Percentiles rank a stretch among this genome's conserved stretches.
phyloP scores from a whole-genome alignment of 2,888 invertebrate genomes.

The Macrophya annulata region DNA sequence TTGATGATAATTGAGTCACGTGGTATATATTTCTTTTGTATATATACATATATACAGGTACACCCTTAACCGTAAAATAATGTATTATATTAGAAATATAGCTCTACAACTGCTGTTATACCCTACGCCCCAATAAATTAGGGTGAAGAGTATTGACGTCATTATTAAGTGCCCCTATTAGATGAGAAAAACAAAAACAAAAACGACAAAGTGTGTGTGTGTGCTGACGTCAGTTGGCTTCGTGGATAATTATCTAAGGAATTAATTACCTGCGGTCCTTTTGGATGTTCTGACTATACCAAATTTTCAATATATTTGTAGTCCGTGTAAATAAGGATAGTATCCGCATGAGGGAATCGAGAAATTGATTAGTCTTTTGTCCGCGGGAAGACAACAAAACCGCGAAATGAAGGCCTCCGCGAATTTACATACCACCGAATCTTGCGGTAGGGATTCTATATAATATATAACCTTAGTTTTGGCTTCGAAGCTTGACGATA shows the following conservation, averaged over 20 bases:
- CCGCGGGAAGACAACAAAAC: neutral
- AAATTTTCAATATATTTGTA: neutral
- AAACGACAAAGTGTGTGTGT: no score
- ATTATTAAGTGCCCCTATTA: neutral
- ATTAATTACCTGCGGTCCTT: neutral
- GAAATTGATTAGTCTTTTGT: constrained; percentile 27
- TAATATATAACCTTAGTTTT: neutral
- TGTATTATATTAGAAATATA: neutral
- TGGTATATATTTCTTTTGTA: neutral
- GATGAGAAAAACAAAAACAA: neutral
- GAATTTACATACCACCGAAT: constrained; percentile 7
- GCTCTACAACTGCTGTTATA: neutral
- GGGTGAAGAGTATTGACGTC: neutral
- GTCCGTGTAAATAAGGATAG: neutral
- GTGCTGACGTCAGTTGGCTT: neutral
- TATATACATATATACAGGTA: neutral
- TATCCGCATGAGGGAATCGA: neutral
- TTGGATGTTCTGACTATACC: neutral
- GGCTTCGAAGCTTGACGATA: neutral
- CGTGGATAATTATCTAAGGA: neutral
- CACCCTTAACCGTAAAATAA: neutral
- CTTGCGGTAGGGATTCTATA: neutral
- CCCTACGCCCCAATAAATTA: neutral
- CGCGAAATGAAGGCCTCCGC: neutral
- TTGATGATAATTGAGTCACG: constrained; percentile 6